These are phyloP conservation scores for Melanotaenia maccullochi DNA, from an alignment of 2,797 vertebrate species.

Conservation along the genomic window DNA sequence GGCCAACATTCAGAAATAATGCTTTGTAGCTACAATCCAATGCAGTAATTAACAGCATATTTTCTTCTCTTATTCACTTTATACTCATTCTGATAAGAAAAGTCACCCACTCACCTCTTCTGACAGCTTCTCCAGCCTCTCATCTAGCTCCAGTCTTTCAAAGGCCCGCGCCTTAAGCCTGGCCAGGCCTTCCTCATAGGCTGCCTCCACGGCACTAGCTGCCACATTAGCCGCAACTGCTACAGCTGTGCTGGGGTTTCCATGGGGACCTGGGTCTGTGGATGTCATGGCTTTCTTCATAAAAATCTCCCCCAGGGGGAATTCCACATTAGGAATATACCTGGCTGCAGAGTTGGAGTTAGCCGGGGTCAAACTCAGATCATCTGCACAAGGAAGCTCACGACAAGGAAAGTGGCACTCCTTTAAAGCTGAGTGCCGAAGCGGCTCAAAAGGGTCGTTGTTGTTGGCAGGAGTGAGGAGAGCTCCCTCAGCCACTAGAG, in stretches of 20 bases:
- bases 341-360: constrained; percentile 83
- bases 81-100: background rate
- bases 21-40: background rate
- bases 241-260: constrained; percentile 87
- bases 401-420: constrained; percentile 89
- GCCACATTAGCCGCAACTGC: constrained; percentile 88
- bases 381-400: constrained; percentile 92
- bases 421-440: constrained; percentile 86
- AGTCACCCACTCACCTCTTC: constrained; percentile 84
- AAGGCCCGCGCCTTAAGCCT: constrained; percentile 95
- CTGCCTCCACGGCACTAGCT: constrained; percentile 89
- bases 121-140: constrained; percentile 94
- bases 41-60: background rate
- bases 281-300: constrained; percentile 91
- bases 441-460: constrained; percentile 90
- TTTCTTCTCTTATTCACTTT: background rate
- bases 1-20: no score
- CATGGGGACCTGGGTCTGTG: constrained; percentile 82
- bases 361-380: constrained; percentile 87
- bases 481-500: constrained; percentile 88
- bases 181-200: constrained; percentile 95
- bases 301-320: constrained; percentile 94
- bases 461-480: constrained; percentile 84
- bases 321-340: constrained; percentile 96
- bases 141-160: constrained; percentile 96